Evolutionary conservation across 2,113 vertebrate species (phyloP).

Genomic region (Mobula birostris): DNA sequence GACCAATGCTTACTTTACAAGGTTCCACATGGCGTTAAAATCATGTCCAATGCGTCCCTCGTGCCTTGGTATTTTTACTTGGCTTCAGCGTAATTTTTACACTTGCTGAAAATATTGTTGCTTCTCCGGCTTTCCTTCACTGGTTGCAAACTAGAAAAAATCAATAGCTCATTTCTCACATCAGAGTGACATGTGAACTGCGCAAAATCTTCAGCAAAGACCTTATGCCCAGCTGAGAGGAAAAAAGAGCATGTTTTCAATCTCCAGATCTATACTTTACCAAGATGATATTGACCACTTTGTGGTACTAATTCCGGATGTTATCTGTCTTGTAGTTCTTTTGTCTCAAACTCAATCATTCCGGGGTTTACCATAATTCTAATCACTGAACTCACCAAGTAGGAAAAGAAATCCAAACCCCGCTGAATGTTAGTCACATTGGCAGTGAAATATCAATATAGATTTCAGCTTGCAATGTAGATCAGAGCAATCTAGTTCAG

Average conservation of each 20-base stretch:
- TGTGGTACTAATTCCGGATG: slow-evolving; percentile 47
- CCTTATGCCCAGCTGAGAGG: slow-evolving; percentile 49
- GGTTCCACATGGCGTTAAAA: not conserved
- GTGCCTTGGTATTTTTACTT: not conserved
- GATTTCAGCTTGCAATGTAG: not conserved
- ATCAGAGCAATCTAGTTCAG: not conserved
- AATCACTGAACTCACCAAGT: slow-evolving; percentile 40
- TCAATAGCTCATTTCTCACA: slow-evolving; percentile 69
- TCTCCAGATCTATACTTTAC: slow-evolving; percentile 50
- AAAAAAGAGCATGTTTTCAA: slow-evolving; percentile 49
- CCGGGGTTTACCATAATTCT: slow-evolving; percentile 40
- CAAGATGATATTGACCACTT: slow-evolving; percentile 52
- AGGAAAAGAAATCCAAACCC: slow-evolving; percentile 43
- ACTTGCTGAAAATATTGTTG: slow-evolving; percentile 42
- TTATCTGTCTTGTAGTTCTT: slow-evolving; percentile 45
- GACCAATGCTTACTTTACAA: not conserved
- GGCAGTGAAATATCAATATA: not conserved
- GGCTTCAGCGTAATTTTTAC: slow-evolving; percentile 38
- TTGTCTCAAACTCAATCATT: slow-evolving; percentile 42
- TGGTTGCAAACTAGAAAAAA: slow-evolving; percentile 55
- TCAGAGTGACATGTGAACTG: slow-evolving; percentile 52
- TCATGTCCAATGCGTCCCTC: not conserved
- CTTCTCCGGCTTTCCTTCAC: slow-evolving; percentile 52
- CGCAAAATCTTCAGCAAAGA: slow-evolving; percentile 53
- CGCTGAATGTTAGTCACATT: too few species aligned